Evolutionary conservation across 92 coral and sea anemone genomes (phyloP).

Genomic region (Nematostella vectensis): DNA sequence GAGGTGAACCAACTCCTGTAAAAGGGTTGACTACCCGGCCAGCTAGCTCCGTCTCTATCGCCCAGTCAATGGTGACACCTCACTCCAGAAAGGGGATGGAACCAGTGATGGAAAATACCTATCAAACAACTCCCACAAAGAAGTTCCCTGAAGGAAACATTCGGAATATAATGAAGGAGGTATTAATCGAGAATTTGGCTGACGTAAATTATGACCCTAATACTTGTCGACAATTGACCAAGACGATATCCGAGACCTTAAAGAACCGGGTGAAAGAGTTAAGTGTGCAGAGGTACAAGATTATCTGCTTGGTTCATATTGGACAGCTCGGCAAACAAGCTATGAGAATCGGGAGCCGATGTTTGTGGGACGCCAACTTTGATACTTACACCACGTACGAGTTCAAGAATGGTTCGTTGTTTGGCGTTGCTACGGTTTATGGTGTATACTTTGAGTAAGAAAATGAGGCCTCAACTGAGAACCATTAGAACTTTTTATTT

Average conservation of each 20-base stretch:
- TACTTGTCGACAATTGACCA: conserved; percentile 79
- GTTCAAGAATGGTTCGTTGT: conserved; percentile 69
- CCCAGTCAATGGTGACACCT: conserved; percentile 35
- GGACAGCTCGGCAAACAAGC: conserved; percentile 86
- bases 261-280: conserved; percentile 72
- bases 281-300: conserved; percentile 75
- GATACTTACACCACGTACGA: conserved; percentile 78
- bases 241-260: conserved; percentile 69
- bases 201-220: conserved; percentile 71
- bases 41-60: conserved; percentile 25
- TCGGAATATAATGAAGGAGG: conserved; percentile 54
- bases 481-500: too few species aligned
- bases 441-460: conserved; percentile 81
- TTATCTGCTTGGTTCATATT: conserved; percentile 76
- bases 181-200: conserved; percentile 57
- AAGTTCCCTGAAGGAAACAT: conserved; percentile 70
- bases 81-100: conserved; percentile 38
- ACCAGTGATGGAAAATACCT: conserved; percentile 58
- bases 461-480: not conserved
- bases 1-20: conserved; percentile 25
- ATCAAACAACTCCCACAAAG: conserved; percentile 58
- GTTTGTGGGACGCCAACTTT: conserved; percentile 75
- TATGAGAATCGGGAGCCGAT: conserved; percentile 85
- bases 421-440: conserved; percentile 84
- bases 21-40: conserved; percentile 11